A percentile compares a stretch with the other conserved stretches of the same genome.
These are phyloP conservation scores for Dermochelys coriacea DNA, from an alignment of 2,797 vertebrate genomes.

Conservation along the genomic window DNA sequence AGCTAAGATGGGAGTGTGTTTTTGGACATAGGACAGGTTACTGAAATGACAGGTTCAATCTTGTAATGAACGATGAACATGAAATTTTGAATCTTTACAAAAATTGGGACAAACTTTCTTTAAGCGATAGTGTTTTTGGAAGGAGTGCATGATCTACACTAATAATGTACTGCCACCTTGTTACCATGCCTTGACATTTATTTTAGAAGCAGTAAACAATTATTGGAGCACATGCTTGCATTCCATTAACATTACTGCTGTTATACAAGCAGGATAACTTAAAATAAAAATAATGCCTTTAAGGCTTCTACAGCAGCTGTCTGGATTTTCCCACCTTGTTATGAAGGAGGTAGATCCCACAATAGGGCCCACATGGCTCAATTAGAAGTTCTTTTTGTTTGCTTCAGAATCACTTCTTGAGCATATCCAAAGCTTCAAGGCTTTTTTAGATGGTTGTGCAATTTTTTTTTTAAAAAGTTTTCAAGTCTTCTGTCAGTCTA, in stretches of 20 bases:
- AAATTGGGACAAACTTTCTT: neutral
- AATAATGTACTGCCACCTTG: neutral
- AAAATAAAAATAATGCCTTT: conserved; percentile 48
- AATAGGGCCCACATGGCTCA: neutral
- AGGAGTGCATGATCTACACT: neutral
- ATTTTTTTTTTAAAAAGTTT: neutral
- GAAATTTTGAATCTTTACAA: neutral
- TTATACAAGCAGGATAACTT: neutral
- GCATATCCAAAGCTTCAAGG: neutral
- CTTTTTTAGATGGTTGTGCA: neutral
- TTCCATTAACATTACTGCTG: conserved; percentile 52
- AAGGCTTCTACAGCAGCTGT: conserved; percentile 9
- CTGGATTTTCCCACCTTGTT: neutral
- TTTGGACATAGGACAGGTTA: neutral
- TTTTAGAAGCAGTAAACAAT: conserved; percentile 54
- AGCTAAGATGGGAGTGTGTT: neutral
- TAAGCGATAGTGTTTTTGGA: neutral
- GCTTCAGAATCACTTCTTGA: neutral
- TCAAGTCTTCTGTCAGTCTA: neutral
- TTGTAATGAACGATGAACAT: neutral
- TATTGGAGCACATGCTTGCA: conserved; percentile 39
- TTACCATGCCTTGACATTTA: conserved; percentile 35
- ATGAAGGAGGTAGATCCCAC: neutral
- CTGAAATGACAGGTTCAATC: neutral
- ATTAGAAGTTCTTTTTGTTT: neutral